Percentiles rank a stretch among this genome's conserved stretches.
These are phyloP conservation scores for Lepidurus arcticus DNA, from an alignment of 1,140 invertebrate species.

Conservation along the genomic window DNA sequence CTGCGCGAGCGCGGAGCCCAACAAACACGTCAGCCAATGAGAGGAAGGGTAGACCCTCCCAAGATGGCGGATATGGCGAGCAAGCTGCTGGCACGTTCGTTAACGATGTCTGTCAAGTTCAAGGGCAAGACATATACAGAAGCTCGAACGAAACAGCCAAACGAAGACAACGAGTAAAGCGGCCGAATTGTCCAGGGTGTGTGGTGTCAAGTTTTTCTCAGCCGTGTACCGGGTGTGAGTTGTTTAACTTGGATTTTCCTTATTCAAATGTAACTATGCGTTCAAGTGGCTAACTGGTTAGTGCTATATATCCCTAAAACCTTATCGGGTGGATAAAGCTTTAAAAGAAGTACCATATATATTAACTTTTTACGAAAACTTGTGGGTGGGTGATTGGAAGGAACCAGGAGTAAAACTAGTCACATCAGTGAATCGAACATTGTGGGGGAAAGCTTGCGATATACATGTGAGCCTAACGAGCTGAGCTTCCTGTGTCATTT, in stretches of 20 bases:
- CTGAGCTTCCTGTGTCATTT: background rate
- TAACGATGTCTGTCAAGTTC: constrained; percentile 21
- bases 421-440: background rate
- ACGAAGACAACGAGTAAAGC: background rate
- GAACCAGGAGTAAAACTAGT: background rate
- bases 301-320: too few species aligned
- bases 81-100: constrained; percentile 12
- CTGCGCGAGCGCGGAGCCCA: background rate
- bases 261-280: too few species aligned
- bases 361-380: too few species aligned
- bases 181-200: too few species aligned
- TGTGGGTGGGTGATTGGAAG: too few species aligned
- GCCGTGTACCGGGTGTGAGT: too few species aligned
- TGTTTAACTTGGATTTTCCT: too few species aligned
- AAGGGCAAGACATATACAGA: constrained; percentile 5
- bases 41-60: background rate
- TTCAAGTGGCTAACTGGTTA: too few species aligned
- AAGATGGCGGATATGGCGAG: constrained; percentile 1
- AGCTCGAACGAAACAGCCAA: constrained; percentile 1
- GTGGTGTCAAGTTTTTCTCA: too few species aligned
- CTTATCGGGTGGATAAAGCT: too few species aligned
- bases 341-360: too few species aligned
- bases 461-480: background rate
- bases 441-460: background rate
- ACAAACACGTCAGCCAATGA: background rate